phyloP scores from a whole-genome alignment of 2,888 invertebrate species.

The Yponomeuta plumbellus region DNA sequence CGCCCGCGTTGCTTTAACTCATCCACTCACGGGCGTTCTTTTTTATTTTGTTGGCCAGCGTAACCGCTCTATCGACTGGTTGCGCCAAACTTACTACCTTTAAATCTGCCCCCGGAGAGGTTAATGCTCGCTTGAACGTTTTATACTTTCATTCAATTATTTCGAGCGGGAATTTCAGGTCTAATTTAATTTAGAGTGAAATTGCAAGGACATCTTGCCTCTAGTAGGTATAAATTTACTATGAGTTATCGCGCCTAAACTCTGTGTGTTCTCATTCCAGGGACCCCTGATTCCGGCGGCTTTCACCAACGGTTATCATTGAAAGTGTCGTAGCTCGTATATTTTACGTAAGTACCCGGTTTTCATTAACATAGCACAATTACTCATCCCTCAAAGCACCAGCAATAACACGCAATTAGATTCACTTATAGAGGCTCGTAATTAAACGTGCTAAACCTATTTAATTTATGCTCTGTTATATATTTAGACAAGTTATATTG shows the following conservation, averaged over 20 bases:
- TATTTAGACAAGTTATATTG: background rate
- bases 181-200: conserved; percentile 12
- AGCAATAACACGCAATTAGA: conserved; percentile 32
- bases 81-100: conserved; percentile 67
- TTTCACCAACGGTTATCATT: conserved; percentile 99
- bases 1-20: conserved; percentile 71
- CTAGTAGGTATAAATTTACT: background rate
- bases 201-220: background rate
- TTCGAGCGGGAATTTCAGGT: conserved; percentile 21
- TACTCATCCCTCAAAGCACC: background rate
- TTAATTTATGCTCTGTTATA: background rate
- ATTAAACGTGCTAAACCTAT: background rate
- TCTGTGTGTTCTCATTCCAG: conserved; percentile 77
- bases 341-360: conserved; percentile 66
- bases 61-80: conserved; percentile 70
- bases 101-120: conserved; percentile 68
- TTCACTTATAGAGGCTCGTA: background rate
- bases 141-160: conserved; percentile 65
- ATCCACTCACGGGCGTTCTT: conserved; percentile 62
- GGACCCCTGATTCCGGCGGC: conserved; percentile 98
- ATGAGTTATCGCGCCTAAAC: background rate
- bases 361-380: background rate
- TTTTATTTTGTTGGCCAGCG: conserved; percentile 71
- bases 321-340: conserved; percentile 80
- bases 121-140: conserved; percentile 62